Conservation (phyloP, 2,113 vertebrate genomes). For the Periophthalmodon schlosseri region DNA sequence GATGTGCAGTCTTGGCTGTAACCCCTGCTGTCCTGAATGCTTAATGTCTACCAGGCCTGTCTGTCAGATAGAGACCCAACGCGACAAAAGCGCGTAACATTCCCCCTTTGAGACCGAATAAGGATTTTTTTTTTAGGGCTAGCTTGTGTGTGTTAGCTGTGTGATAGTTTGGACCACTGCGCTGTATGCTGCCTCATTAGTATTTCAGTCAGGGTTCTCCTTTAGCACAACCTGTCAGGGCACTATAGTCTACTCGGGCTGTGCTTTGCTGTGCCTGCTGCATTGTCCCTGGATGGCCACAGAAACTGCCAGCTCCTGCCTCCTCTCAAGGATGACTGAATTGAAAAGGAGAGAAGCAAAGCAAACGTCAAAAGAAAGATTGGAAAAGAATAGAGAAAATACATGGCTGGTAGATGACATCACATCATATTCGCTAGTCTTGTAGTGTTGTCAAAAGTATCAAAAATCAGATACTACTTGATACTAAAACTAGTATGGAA, state of each 20-base stretch:
- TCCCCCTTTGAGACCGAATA: conserved; percentile 19
- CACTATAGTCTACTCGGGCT: conserved; percentile 61
- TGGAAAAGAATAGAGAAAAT: conserved; percentile 21
- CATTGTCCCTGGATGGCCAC: conserved; percentile 71
- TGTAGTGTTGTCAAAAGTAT: not conserved
- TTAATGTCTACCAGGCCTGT: conserved; percentile 26
- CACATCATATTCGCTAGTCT: not conserved
- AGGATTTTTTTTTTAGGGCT: conserved; percentile 16
- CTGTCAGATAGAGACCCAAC: conserved; percentile 40
- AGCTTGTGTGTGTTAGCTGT: conserved; percentile 39
- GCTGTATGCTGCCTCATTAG: conserved; percentile 66
- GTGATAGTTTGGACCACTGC: conserved; percentile 62
- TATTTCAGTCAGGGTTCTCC: conserved; percentile 71
- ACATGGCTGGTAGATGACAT: not conserved
- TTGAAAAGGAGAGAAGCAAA: conserved; percentile 43
- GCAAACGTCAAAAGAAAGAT: conserved; percentile 37
- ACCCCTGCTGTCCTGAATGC: conserved; percentile 15
- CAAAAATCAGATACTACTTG: no score
- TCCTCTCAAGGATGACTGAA: conserved; percentile 58
- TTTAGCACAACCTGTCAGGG: conserved; percentile 75
- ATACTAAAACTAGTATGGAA: not conserved
- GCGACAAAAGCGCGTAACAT: conserved; percentile 30
- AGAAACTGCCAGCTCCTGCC: conserved; percentile 52
- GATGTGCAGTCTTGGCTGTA: conserved; percentile 25
- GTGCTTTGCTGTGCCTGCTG: conserved; percentile 57